A percentile compares a stretch with the other conserved stretches of the same genome.
Evolutionary conservation across 53 echinoderm and acorn worm species (phyloP).

Genomic region (Zoroaster sp.): DNA sequence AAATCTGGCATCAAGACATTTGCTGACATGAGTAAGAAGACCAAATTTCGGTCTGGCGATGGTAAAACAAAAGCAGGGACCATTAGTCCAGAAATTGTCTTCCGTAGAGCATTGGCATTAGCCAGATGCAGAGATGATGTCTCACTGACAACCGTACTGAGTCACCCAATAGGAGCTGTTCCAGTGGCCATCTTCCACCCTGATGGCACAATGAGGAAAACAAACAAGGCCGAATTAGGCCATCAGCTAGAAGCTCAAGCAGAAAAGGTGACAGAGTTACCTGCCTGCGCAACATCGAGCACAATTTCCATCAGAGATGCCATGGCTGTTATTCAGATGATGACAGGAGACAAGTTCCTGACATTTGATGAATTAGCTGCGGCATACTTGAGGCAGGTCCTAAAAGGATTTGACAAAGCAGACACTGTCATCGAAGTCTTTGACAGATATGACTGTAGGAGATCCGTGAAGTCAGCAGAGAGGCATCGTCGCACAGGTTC

Average conservation of each 20-base stretch:
- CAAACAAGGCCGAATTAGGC: conserved; percentile 22
- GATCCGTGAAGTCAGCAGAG: conserved; percentile 41
- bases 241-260: conserved; percentile 43
- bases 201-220: conserved; percentile 47
- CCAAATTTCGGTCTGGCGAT: neutral
- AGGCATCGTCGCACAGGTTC: neutral
- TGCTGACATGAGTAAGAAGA: conserved; percentile 45
- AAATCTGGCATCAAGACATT: too few species aligned
- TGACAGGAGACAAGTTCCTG: neutral
- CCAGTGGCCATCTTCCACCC: conserved; percentile 4
- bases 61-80: conserved; percentile 9
- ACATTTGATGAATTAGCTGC: conserved; percentile 1
- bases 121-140: conserved; percentile 23
- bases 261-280: neutral
- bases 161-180: conserved; percentile 35
- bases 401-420: too few species aligned
- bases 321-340: conserved; percentile 40
- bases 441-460: conserved; percentile 13
- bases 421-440: neutral
- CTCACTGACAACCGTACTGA: conserved; percentile 19
- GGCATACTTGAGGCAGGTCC: neutral
- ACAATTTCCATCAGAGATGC: conserved; percentile 13
- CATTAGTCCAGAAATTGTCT: conserved; percentile 42
- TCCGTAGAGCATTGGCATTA: conserved; percentile 42
- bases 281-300: neutral